Conservation (phyloP, 2,888 invertebrate genomes). For the Cinara cedri region DNA sequence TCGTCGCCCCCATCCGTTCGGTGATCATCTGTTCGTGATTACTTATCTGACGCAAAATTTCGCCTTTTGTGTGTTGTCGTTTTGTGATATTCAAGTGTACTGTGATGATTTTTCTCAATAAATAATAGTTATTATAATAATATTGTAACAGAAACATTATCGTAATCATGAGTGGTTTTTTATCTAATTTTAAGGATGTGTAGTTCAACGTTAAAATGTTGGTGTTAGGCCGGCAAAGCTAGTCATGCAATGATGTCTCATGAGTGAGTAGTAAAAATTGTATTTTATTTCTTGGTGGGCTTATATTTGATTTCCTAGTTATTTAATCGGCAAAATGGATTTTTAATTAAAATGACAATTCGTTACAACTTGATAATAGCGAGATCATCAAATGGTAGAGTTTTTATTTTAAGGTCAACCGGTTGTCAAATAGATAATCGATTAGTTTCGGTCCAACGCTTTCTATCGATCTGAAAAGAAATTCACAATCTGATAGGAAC, state of each 20-base stretch:
- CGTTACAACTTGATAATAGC: background rate
- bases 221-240: background rate
- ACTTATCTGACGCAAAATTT: slow-evolving; percentile 53
- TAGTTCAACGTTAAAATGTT: background rate
- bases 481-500: background rate
- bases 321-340: background rate
- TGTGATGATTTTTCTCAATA: background rate
- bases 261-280: slow-evolving; percentile 10
- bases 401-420: slow-evolving; percentile 52
- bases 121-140: too few species aligned
- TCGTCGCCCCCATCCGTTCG: slow-evolving; percentile 4
- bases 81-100: background rate
- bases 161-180: background rate
- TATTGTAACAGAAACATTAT: too few species aligned
- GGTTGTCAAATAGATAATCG: slow-evolving; percentile 37
- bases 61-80: slow-evolving; percentile 52
- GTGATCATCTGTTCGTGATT: slow-evolving; percentile 54
- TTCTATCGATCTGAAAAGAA: slow-evolving; percentile 30
- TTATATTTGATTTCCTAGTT: background rate
- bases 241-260: slow-evolving; percentile 23
- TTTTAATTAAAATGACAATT: background rate
- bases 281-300: background rate
- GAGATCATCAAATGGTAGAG: background rate
- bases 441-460: slow-evolving; percentile 36
- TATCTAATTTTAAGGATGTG: background rate